Evolutionary conservation across 2,888 invertebrate species (phyloP).

Genomic region (Pinctada fucata): DNA sequence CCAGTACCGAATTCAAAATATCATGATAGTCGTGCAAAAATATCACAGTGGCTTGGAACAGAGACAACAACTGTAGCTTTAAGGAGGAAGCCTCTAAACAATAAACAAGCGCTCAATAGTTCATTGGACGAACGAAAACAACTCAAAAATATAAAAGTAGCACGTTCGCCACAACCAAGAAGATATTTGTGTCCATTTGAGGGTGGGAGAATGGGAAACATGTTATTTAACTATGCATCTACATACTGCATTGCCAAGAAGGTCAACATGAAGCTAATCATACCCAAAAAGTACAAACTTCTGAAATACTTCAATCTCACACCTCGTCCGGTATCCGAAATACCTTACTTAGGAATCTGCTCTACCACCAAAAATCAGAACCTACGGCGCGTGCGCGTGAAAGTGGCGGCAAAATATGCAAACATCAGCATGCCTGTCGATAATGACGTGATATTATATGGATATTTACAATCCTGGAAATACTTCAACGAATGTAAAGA

Average conservation of each 20-base stretch:
- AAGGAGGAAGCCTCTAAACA: too few species aligned
- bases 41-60: too few species aligned
- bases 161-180: too few species aligned
- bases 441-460: background rate
- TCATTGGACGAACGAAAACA: too few species aligned
- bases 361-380: background rate
- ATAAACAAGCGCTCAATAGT: too few species aligned
- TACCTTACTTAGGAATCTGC: background rate
- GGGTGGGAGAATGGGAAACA: constrained; percentile 2
- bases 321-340: background rate
- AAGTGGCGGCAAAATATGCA: background rate
- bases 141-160: too few species aligned
- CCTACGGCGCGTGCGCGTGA: background rate
- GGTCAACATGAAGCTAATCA: background rate
- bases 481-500: background rate
- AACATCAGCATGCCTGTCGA: background rate
- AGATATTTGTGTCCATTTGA: background rate
- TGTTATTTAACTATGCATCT: background rate
- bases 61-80: too few species aligned
- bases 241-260: background rate
- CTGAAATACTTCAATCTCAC: background rate
- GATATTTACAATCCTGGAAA: constrained; percentile 1
- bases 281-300: background rate
- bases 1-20: too few species aligned
- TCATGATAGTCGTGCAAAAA: too few species aligned